Evolutionary conservation across 2,888 invertebrate species (phyloP).

Genomic region (Bombylius major): DNA sequence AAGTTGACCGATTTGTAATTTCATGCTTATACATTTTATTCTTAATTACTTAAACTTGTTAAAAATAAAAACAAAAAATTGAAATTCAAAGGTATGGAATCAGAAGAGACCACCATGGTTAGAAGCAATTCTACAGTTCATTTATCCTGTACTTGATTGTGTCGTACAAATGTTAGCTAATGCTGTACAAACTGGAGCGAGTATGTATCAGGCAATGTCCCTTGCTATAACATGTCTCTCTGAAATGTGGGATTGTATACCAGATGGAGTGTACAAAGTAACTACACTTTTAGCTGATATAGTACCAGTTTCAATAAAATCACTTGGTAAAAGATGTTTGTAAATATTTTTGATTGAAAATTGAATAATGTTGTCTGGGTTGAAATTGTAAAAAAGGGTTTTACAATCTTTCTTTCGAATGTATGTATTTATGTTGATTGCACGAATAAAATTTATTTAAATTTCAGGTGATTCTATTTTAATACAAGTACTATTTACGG

Average conservation of each 20-base stretch:
- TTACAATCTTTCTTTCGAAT: too few relatives aligned
- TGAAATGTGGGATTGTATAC: conserved; percentile 55
- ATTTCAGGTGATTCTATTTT: conserved; percentile 45
- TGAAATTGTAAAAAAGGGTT: too few relatives aligned
- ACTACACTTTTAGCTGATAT: conserved; percentile 51
- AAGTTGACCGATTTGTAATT: too few relatives aligned
- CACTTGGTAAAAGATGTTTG: conserved; percentile 38
- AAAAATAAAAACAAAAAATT: not conserved
- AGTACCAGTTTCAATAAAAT: conserved; percentile 55
- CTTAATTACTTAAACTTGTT: not conserved
- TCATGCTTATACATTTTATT: too few relatives aligned
- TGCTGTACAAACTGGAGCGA: conserved; percentile 61
- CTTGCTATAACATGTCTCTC: conserved; percentile 56
- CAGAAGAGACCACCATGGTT: conserved; percentile 67
- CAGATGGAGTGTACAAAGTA: conserved; percentile 45
- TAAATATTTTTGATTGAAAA: not conserved
- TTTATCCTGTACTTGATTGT: conserved; percentile 48
- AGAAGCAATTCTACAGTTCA: conserved; percentile 54
- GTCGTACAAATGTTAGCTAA: conserved; percentile 54
- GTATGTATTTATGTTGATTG: too few relatives aligned
- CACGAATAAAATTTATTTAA: not conserved
- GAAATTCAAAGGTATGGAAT: conserved; percentile 55
- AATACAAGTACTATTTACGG: conserved; percentile 56
- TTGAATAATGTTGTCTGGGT: too few relatives aligned
- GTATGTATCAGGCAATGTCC: conserved; percentile 70